phyloP scores from a whole-genome alignment of 2,113 vertebrate species.

The Symphodus melops region DNA sequence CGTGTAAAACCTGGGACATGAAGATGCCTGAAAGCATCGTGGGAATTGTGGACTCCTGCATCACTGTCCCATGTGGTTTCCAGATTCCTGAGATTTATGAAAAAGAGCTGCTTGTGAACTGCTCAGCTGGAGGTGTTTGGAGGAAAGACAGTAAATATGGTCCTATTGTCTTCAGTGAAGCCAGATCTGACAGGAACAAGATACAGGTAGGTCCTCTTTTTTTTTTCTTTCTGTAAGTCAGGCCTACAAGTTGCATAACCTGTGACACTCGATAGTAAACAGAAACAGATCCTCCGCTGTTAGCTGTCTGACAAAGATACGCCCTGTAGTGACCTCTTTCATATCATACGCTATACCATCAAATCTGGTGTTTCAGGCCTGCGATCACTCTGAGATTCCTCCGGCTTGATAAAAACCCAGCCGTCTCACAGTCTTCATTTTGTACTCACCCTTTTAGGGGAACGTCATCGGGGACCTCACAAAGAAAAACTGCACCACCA shows the following conservation, averaged over 20 bases:
- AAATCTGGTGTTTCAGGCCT: too few species aligned
- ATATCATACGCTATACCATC: too few species aligned
- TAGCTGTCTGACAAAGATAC: too few species aligned
- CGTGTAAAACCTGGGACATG: not conserved
- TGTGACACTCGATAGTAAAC: too few species aligned
- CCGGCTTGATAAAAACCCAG: too few species aligned
- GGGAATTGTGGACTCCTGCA: slow-evolving; percentile 14
- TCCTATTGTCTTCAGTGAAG: rapidly evolving
- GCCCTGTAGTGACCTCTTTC: too few species aligned
- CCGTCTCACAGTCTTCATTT: too few species aligned
- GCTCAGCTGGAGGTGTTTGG: not conserved
- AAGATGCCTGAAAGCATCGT: not conserved
- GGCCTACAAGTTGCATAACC: not conserved
- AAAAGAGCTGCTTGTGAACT: not conserved
- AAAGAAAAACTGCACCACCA: slow-evolving; percentile 56
- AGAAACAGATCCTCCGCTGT: too few species aligned
- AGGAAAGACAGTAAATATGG: rapidly evolving
- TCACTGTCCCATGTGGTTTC: slow-evolving; percentile 28
- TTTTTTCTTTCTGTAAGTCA: not conserved
- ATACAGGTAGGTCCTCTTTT: not conserved
- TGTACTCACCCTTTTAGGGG: slow-evolving; percentile 11
- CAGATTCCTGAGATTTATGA: rapidly evolving
- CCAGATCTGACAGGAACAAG: rapidly evolving
- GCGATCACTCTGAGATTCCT: too few species aligned
- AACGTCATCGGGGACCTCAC: not conserved